Conservation (phyloP, 2,797 vertebrate species). For the Tolypeutes matacus region DNA sequence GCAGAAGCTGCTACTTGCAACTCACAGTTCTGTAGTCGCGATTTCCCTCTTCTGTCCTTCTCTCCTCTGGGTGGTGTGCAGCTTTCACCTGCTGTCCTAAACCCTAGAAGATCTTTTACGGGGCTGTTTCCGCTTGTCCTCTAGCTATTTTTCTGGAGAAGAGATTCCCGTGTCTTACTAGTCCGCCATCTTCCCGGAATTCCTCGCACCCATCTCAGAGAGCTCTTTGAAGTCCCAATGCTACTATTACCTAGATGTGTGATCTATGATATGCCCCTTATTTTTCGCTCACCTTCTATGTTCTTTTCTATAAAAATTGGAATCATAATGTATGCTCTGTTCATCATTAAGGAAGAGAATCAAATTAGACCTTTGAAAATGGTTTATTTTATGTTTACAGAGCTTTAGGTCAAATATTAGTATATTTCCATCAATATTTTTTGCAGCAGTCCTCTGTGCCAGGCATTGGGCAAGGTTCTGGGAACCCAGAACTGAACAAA, state of each 20-base stretch:
- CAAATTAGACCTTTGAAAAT: background rate
- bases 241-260: background rate
- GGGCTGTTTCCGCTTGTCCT: no score
- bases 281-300: background rate
- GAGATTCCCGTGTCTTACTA: no score
- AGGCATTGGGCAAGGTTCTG: background rate
- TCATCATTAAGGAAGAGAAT: background rate
- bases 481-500: slow-evolving; percentile 4
- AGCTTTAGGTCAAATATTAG: background rate
- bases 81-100: no score
- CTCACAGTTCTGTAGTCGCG: no score
- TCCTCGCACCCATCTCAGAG: no score
- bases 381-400: background rate
- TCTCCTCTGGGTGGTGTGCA: no score
- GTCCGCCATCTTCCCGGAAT: no score
- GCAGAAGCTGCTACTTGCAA: no score
- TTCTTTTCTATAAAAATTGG: slow-evolving; percentile 22
- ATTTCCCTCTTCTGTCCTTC: no score
- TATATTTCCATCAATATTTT: background rate
- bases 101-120: no score
- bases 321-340: background rate
- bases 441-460: background rate
- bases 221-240: background rate
- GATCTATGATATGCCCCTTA: background rate
- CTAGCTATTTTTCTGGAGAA: no score